Evolutionary conservation across 2,888 invertebrate species (phyloP).

Genomic region (Entomobrya proxima): DNA sequence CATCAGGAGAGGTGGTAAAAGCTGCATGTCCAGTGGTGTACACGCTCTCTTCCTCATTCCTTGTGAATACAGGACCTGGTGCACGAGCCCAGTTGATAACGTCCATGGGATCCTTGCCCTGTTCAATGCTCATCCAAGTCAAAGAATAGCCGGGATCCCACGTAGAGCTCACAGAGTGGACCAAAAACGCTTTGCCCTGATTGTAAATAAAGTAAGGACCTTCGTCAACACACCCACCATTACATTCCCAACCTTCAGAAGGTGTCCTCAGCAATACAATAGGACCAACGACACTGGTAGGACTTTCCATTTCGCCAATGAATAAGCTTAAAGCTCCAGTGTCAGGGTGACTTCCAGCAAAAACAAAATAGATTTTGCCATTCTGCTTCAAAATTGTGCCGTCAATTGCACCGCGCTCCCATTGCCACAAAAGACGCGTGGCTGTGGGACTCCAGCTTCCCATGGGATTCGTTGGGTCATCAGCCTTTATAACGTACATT

Average conservation of each 20-base stretch:
- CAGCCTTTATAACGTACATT: conserved; percentile 63
- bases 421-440: conserved; percentile 37
- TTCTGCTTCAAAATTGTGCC: conserved; percentile 52
- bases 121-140: conserved; percentile 63
- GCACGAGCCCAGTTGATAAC: conserved; percentile 43
- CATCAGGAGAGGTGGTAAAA: conserved; percentile 68
- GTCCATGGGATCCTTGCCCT: conserved; percentile 59
- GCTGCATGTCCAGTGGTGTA: conserved; percentile 64
- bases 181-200: conserved; percentile 36
- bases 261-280: conserved; percentile 11
- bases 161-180: conserved; percentile 52
- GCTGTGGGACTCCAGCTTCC: conserved; percentile 46
- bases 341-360: neutral
- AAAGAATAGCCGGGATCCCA: conserved; percentile 57
- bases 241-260: conserved; percentile 55
- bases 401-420: conserved; percentile 58
- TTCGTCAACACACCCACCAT: conserved; percentile 47
- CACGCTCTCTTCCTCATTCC: conserved; percentile 67
- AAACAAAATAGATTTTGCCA: conserved; percentile 48
- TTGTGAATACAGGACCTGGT: conserved; percentile 45
- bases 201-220: conserved; percentile 66
- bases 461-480: conserved; percentile 54
- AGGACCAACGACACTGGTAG: conserved; percentile 16
- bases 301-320: conserved; percentile 54
- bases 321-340: conserved; percentile 37